A percentile compares a stretch with the other conserved stretches of the same genome.
Conservation (phyloP, 1,140 invertebrate species). For the Drosophila nigromelanica region DNA sequence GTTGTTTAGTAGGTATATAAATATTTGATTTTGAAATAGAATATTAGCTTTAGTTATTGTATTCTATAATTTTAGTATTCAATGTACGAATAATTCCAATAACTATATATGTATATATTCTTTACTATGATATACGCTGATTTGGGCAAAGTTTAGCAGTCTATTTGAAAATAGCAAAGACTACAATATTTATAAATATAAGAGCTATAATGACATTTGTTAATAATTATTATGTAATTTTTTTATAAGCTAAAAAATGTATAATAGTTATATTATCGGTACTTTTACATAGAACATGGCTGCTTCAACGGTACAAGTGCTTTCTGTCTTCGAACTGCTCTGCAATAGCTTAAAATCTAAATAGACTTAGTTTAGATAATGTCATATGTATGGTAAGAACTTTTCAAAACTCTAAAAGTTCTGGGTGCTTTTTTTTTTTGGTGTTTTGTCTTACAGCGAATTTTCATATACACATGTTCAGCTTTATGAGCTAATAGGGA, state of each 20-base stretch:
- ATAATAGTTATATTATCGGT: neutral
- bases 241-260: neutral
- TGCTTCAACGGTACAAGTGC: slow-evolving; percentile 72
- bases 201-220: neutral
- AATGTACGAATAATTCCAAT: neutral
- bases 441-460: slow-evolving; percentile 61
- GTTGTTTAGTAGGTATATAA: slow-evolving; percentile 23
- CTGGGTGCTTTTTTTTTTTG: slow-evolving; percentile 30
- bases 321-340: slow-evolving; percentile 59
- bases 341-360: slow-evolving; percentile 62
- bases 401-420: slow-evolving; percentile 19
- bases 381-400: neutral
- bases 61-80: slow-evolving; percentile 11
- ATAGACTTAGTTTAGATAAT: slow-evolving; percentile 8
- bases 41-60: slow-evolving; percentile 26
- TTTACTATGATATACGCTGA: slow-evolving; percentile 26
- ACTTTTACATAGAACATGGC: slow-evolving; percentile 2
- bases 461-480: slow-evolving; percentile 29
- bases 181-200: neutral
- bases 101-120: neutral
- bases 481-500: slow-evolving; percentile 26
- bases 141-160: slow-evolving; percentile 35
- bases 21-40: slow-evolving; percentile 10
- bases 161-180: slow-evolving; percentile 16
- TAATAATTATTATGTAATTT: neutral